These are phyloP conservation scores for Cairina moschata DNA, from an alignment of 2,113 vertebrate species.

Conservation along the genomic window DNA sequence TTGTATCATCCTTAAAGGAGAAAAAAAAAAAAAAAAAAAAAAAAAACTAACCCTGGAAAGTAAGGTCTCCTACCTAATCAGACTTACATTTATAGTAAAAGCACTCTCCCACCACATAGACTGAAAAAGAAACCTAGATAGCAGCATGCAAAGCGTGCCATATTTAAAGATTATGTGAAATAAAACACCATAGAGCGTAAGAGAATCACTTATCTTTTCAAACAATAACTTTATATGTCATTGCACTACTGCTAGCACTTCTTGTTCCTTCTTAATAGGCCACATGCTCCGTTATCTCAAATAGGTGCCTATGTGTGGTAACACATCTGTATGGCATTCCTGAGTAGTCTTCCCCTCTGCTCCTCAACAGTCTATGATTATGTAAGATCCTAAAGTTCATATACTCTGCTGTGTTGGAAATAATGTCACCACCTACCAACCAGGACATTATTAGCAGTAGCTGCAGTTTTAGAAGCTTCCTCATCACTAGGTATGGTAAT, in stretches of 20 bases:
- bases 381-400: background rate
- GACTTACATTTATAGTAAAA: background rate
- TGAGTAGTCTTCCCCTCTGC: background rate
- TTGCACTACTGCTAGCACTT: background rate
- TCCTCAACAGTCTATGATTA: background rate
- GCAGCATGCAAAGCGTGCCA: background rate
- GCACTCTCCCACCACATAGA: fast-evolving
- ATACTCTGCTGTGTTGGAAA: background rate
- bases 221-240: background rate
- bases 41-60: background rate
- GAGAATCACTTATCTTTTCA: background rate
- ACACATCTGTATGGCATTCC: background rate
- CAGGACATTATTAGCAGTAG: background rate
- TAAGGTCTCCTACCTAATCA: background rate
- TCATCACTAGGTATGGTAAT: fast-evolving
- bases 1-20: background rate
- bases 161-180: background rate
- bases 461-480: background rate
- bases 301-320: fast-evolving
- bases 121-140: background rate
- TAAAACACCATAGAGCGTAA: background rate
- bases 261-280: background rate
- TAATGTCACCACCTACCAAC: background rate
- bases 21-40: background rate
- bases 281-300: background rate